A percentile compares a stretch with the other conserved stretches of the same genome.
Evolutionary conservation across 2,797 vertebrate species (phyloP).

Genomic region (Alca torda): DNA sequence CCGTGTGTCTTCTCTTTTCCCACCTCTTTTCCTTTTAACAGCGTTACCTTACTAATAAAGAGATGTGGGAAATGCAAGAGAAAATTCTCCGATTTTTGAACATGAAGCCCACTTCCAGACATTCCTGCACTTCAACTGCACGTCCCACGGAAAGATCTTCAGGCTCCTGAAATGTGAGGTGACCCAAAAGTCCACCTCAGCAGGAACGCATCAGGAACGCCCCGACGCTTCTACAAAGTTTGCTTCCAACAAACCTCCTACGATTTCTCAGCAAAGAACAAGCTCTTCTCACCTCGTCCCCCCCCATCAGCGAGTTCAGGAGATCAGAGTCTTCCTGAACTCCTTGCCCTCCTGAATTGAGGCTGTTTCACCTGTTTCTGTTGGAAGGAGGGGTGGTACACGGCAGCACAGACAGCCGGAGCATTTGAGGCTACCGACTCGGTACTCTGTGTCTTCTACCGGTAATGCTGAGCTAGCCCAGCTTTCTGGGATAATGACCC

Average conservation of each 20-base stretch:
- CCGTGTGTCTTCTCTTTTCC: not conserved
- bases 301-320: not conserved
- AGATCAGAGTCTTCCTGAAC: constrained; percentile 18
- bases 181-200: not conserved
- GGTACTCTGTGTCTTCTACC: not conserved
- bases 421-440: not conserved
- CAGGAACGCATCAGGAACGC: not conserved
- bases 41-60: not conserved
- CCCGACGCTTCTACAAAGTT: not conserved
- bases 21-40: not conserved
- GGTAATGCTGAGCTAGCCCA: not conserved
- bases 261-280: not conserved
- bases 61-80: not conserved
- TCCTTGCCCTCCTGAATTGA: not conserved
- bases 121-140: not conserved
- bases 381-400: not conserved
- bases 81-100: not conserved
- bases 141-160: not conserved
- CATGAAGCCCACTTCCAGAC: not conserved
- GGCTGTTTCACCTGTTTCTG: not conserved
- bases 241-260: not conserved
- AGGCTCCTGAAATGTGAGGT: not conserved
- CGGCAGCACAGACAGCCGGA: not conserved
- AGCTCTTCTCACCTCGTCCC: not conserved
- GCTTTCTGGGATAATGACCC: not conserved